phyloP scores from a whole-genome alignment of 2,888 invertebrate species.

The Melanargia galathea region DNA sequence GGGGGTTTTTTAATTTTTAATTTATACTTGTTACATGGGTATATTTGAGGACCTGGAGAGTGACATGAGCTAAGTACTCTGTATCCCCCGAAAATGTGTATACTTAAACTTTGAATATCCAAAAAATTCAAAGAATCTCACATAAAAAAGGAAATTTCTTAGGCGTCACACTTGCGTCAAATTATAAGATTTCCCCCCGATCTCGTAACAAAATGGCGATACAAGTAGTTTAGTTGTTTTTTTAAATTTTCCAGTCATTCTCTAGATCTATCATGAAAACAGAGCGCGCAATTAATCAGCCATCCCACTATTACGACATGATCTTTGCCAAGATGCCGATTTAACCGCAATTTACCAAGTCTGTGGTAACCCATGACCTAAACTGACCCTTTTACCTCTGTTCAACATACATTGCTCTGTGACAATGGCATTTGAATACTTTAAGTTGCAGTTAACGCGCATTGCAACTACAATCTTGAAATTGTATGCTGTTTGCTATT shows the following conservation, averaged over 20 bases:
- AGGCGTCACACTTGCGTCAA: not conserved
- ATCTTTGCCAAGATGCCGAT: slow-evolving; percentile 49
- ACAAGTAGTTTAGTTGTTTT: slow-evolving; percentile 27
- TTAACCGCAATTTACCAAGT: slow-evolving; percentile 39
- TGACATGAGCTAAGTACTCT: too few species aligned
- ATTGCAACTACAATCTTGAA: slow-evolving; percentile 45
- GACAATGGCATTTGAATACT: not conserved
- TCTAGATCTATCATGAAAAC: slow-evolving; percentile 53
- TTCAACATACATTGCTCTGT: slow-evolving; percentile 43
- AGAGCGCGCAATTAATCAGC: slow-evolving; percentile 66
- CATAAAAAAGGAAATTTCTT: not conserved
- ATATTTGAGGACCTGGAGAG: too few species aligned
- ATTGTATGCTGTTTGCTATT: slow-evolving; percentile 37
- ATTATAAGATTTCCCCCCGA: not conserved
- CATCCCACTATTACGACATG: slow-evolving; percentile 62
- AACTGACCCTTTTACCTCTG: slow-evolving; percentile 37
- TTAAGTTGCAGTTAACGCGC: slow-evolving; percentile 26
- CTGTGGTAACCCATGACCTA: slow-evolving; percentile 46
- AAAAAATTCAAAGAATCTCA: too few species aligned
- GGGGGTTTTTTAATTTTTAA: too few species aligned
- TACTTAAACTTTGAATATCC: too few species aligned
- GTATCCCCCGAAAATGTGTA: too few species aligned
- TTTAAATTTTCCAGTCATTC: slow-evolving; percentile 39
- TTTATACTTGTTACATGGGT: too few species aligned
- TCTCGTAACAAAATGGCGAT: not conserved